Percentiles rank a stretch among this genome's conserved stretches.
Conservation (phyloP, 2,888 invertebrate species). For the Ctena decussata region DNA sequence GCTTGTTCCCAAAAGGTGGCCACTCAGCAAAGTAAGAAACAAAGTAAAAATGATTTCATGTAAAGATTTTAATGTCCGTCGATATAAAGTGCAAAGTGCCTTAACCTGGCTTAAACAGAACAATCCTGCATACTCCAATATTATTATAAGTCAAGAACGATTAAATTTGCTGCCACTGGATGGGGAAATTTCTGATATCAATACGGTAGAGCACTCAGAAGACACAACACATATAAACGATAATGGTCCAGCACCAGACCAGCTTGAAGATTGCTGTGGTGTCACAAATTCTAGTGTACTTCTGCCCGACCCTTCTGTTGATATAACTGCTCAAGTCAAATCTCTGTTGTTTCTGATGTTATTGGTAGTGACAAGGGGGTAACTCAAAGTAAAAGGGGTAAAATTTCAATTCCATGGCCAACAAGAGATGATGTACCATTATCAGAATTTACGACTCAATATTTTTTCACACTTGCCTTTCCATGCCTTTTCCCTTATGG, state of each 20-base stretch:
- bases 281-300: constrained; percentile 36
- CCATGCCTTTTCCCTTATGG: constrained; percentile 65
- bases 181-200: constrained; percentile 36
- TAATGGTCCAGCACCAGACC: constrained; percentile 42
- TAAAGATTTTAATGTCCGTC: constrained; percentile 58
- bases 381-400: not conserved
- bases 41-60: constrained; percentile 51
- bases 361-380: not conserved
- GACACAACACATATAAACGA: constrained; percentile 30
- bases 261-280: constrained; percentile 14
- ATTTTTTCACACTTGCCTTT: constrained; percentile 66
- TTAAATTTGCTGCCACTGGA: constrained; percentile 34
- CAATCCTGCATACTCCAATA: constrained; percentile 5
- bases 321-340: constrained; percentile 27
- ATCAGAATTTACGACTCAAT: constrained; percentile 64
- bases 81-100: constrained; percentile 17
- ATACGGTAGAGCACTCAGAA: constrained; percentile 22
- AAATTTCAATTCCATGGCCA: constrained; percentile 58
- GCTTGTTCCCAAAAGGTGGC: too few species aligned
- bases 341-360: constrained; percentile 27
- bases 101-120: constrained; percentile 54
- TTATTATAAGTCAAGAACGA: constrained; percentile 42
- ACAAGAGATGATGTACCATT: constrained; percentile 55
- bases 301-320: constrained; percentile 24
- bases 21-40: constrained; percentile 16